Conservation (phyloP, 2,888 invertebrate species). For the Toxonevra muliebris region DNA sequence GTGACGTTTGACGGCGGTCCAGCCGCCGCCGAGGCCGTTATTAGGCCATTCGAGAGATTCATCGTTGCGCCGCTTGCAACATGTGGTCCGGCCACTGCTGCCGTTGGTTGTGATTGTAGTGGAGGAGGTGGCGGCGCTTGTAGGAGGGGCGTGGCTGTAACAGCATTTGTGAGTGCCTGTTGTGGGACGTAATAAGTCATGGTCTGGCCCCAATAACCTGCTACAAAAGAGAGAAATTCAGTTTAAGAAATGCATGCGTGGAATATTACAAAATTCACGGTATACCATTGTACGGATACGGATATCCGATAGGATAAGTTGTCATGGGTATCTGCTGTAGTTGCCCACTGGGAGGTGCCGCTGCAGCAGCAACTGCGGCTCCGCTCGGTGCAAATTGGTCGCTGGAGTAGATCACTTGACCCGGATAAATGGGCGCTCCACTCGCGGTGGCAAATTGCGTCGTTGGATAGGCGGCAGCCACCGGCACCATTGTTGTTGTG, state of each 20-base stretch:
- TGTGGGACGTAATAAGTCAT: constrained; percentile 65
- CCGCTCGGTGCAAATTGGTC: constrained; percentile 58
- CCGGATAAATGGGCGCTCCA: constrained; percentile 61
- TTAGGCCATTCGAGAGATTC: constrained; percentile 37
- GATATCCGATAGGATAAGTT: constrained; percentile 64
- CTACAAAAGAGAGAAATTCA: background rate
- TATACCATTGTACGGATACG: constrained; percentile 63
- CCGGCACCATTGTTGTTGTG: constrained; percentile 59
- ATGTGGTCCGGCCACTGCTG: constrained; percentile 42
- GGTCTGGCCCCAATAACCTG: constrained; percentile 61
- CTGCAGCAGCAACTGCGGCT: constrained; percentile 50
- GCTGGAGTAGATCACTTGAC: constrained; percentile 64
- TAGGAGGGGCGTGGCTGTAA: constrained; percentile 56
- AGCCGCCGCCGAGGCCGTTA: constrained; percentile 51
- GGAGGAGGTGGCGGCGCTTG: constrained; percentile 47
- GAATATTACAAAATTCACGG: background rate
- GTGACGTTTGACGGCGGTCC: constrained; percentile 53
- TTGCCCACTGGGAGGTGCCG: constrained; percentile 53
- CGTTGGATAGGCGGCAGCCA: constrained; percentile 60
- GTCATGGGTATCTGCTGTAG: constrained; percentile 63
- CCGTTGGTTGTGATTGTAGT: constrained; percentile 40
- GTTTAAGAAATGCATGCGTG: background rate
- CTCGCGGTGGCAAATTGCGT: constrained; percentile 59
- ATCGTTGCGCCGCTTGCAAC: constrained; percentile 49
- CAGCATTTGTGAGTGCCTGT: constrained; percentile 53